phyloP scores from a whole-genome alignment of 2,113 vertebrate genomes.

The Lamprotornis superbus region DNA sequence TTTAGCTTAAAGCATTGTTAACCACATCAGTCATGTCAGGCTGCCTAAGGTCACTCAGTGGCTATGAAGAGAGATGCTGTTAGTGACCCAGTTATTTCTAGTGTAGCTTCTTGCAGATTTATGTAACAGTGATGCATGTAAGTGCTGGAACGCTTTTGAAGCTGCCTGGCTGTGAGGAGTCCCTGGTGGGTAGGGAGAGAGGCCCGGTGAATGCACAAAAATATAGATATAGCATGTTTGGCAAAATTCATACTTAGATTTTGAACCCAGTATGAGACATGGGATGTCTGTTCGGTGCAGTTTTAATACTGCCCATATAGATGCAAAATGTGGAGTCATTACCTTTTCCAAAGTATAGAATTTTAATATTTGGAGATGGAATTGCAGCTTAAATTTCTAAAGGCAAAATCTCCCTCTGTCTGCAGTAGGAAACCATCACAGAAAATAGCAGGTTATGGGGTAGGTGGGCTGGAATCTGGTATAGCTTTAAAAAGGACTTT shows the following conservation, averaged over 20 bases:
- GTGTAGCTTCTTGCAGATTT: background rate
- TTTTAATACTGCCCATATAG: background rate
- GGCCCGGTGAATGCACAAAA: background rate
- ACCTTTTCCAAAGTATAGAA: background rate
- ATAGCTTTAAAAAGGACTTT: background rate
- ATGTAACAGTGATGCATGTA: background rate
- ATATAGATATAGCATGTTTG: rapidly evolving
- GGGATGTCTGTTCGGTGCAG: background rate
- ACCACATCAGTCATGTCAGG: background rate
- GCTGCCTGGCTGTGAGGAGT: background rate
- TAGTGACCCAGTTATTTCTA: background rate
- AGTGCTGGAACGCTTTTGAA: background rate
- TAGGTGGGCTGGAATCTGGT: background rate
- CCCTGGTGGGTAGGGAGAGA: background rate
- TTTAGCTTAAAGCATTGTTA: background rate
- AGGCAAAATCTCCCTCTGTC: background rate
- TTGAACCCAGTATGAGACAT: background rate
- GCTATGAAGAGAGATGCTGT: background rate
- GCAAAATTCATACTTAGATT: background rate
- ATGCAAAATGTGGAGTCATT: background rate
- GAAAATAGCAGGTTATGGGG: background rate
- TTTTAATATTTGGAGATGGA: background rate
- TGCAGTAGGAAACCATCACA: background rate
- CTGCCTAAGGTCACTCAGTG: background rate
- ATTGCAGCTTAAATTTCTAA: background rate